Conservation (phyloP, 1,140 invertebrate genomes). For the Dermatophagoides farinae region DNA sequence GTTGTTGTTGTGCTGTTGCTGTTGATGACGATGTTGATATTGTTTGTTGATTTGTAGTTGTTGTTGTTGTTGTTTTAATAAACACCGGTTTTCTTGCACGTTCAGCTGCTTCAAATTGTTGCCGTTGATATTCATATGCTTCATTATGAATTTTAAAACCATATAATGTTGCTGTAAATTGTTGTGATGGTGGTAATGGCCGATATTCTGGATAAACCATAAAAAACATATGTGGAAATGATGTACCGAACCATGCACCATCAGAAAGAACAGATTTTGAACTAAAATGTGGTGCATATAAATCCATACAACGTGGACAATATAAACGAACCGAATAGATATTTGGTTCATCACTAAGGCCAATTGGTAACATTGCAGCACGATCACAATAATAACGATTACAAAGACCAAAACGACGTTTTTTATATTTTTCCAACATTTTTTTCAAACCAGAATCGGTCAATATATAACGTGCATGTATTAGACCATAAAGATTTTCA, state of each 20-base stretch:
- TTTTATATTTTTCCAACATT: slow-evolving; percentile 97
- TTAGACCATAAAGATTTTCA: slow-evolving; percentile 96
- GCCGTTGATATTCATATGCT: slow-evolving; percentile 90
- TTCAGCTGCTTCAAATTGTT: slow-evolving; percentile 23
- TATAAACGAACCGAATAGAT: slow-evolving; percentile 99
- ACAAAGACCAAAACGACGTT: slow-evolving; percentile 94
- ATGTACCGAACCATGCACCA: slow-evolving; percentile 97
- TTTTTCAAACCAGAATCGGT: slow-evolving; percentile 97
- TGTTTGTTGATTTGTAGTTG: background rate
- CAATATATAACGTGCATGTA: slow-evolving; percentile 96
- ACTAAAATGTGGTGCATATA: slow-evolving; percentile 97
- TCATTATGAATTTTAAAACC: slow-evolving; percentile 98
- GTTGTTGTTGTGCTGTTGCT: background rate
- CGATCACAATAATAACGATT: slow-evolving; percentile 83
- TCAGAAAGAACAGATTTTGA: slow-evolving; percentile 64
- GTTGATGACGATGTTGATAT: no score
- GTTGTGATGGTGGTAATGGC: slow-evolving; percentile 83
- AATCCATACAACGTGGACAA: slow-evolving; percentile 98
- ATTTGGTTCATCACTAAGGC: slow-evolving; percentile 89
- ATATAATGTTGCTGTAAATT: slow-evolving; percentile 92
- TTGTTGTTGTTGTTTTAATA: background rate
- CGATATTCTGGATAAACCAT: slow-evolving; percentile 99
- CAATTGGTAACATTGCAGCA: slow-evolving; percentile 87
- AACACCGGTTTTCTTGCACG: no score
- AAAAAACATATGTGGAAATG: slow-evolving; percentile 98